Base-by-base conservation (phyloP, 1,140 invertebrate species). In the Anadara kagoshimensis region DNA sequence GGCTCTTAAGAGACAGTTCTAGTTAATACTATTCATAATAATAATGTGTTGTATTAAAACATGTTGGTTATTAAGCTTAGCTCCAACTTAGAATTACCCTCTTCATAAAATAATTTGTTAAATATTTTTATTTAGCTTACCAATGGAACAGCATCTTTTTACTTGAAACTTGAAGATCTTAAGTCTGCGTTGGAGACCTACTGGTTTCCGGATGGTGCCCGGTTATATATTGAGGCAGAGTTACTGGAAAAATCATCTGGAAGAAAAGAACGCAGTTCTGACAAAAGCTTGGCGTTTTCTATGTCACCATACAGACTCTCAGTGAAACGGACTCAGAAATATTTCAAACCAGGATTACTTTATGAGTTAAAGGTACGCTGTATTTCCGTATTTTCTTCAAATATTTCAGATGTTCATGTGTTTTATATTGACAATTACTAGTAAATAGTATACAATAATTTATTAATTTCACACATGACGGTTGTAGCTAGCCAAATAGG, bases 181-280 rank as follows among this genome's bases (percentile, higher is more conserved):
- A 24, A 26, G 12, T n/a, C 53, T 5, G 51, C n/a, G 16, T 29
- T 62, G 20, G 47, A 51, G 12, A 24, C 5, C 1, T 78, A 78
- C 12, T 85, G 85, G 81, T 85, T 85, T 66, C 83, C 86, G 8
- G 78, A 79, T 24, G 83, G 82, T 10, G 84, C 79, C 14, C 74
- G 75, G 14, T 62, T 89, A 5, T 73, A 83, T 26, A 73, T 89
- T 53, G 82, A 88, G 66, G 88, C 83, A 12, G 73, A 74, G 8
- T 85, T 89, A 18, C 80, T 82, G 2, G 88, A 89, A 73, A 41
- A 64, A 29, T 83, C 85, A n/a, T 84, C 87, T 10, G 86, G 86
- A 10, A 80, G 83, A n/a, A 79, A 83, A 41, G 85, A 87, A 45
- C 74, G 62, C n/a, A 69, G 72, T 14, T 61, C 72, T 14, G 84